Evolutionary conservation across 2,113 vertebrate species (phyloP), one percentile per base, ranked within the genome.

Genomic region (Dryoscopus gambensis): DNA sequence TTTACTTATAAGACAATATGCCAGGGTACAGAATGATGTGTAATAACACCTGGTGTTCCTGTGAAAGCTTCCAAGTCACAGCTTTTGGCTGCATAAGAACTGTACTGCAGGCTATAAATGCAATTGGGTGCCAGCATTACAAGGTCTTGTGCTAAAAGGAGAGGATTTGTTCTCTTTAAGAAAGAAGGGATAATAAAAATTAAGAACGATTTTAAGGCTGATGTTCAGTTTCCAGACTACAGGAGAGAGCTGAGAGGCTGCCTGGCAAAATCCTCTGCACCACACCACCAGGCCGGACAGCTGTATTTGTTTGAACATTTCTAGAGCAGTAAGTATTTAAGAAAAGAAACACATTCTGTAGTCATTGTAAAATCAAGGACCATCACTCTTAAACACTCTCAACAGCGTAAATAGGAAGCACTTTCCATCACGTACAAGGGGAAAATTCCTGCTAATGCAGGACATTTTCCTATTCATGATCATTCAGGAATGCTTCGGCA

Each of bases 401-500:
- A 20, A 33, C 67, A 39, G n/a, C 10, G 7, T 65, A 65, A 94
- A 83, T 15, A 42, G 37, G 71, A 92, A 94, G 76, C 31, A 80
- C 46, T 88, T 93, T 83, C 86, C 49, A 73, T 69, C 83, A 92
- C 8, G 5, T 73, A 86, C 49, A 73, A 76, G 55, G 22, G 79
- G 83, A 73, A 96, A 92, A 62, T 65, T 76, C 77, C 55, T 90
- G 63, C 46, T 95, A 94, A 89, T 37, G 55, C 50, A 64, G 22
- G 90, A 90, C 22, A 69, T 53, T 83, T 97, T 92, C 93, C 93
- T 80, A 84, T 23, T 67, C 71, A 80, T 18, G 68, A 93, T 46
- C 71, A 57, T 77, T 86, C 68, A 86, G 80, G 93, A 96, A 95
- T 96, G 81, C 62, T 80, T 49, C 94, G 80, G 76, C 87, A 94